phyloP scores from a whole-genome alignment of 2,113 vertebrate species.

The Raja brachyura region DNA sequence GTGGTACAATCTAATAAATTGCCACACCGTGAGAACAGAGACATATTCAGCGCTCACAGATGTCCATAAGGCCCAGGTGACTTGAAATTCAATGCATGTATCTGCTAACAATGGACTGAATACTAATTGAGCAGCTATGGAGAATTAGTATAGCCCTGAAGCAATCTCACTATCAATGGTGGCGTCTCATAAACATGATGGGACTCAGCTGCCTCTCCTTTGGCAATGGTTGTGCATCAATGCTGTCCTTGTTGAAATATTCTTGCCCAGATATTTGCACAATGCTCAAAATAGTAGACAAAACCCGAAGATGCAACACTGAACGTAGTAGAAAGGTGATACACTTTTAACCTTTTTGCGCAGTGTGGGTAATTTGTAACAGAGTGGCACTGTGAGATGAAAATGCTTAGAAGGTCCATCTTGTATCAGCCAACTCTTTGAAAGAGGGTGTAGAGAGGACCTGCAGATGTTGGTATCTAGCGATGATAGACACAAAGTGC shows the following conservation, averaged over 20 bases:
- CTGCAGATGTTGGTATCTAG: too few species aligned
- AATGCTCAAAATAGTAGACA: background rate
- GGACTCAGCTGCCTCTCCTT: conserved; percentile 14
- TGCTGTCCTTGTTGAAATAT: background rate
- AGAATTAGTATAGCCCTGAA: conserved; percentile 25
- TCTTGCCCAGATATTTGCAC: conserved; percentile 17
- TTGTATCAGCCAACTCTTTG: background rate
- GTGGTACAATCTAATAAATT: background rate
- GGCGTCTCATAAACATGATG: conserved; percentile 22
- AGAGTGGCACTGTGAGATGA: background rate
- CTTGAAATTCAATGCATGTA: conserved; percentile 37
- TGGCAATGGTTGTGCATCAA: background rate
- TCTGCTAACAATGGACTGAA: conserved; percentile 35
- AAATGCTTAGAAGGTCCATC: background rate
- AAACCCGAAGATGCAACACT: background rate
- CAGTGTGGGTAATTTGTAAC: background rate
- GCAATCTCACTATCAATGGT: conserved; percentile 25
- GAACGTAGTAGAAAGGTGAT: background rate
- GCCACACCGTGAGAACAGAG: conserved; percentile 17
- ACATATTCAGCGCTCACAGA: conserved; percentile 26
- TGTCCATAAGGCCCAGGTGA: conserved; percentile 37
- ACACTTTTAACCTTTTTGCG: background rate
- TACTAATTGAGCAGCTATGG: conserved; percentile 33
- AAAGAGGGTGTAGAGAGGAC: too few species aligned
- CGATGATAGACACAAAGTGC: too few species aligned